Evolutionary conservation across 2,888 invertebrate genomes (phyloP), one percentile per base, ranked within the genome.

Genomic region (Archips crataeganus): DNA sequence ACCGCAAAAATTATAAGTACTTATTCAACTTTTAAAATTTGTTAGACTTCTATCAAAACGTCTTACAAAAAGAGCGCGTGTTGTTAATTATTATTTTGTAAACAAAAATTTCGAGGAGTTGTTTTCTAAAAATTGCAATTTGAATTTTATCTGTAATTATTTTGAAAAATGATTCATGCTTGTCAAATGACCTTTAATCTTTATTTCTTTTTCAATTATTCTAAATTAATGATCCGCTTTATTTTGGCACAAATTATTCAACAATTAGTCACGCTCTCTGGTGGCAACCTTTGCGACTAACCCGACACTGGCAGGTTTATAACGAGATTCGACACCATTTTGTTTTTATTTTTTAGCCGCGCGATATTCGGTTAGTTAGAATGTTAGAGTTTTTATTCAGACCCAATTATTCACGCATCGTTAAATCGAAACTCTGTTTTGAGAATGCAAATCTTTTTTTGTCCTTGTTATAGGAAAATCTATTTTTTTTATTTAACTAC

Each of bases 181-280:
- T 54, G 15, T 23, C 51, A 9, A 54, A 54, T 54, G 54, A 23
- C 15, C 13, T 9, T 23, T 23, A 23, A 10, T 54, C 8, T 15
- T 54, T 15, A 0, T 10, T 39, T 72, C 63, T 66, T 67, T 62
- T 68, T 59, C 73, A 69, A 63, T 74, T 15, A 15, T 74, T 42
- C 36, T 23, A 65, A 65, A 70, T 45, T 59, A 67, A 69, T 73
- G 63, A 64, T n/a, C 39, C 54, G 54, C 23, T 57, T n/a, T 11
- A 36, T 65, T 73, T 73, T 49, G 49, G 73, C 60, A 15, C 9
- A 32, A 36, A 70, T 74, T 51, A 70, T 54, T 70, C 51, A 65
- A 68, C 60, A 73, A 73, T 69, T 42, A 34, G 69, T 74, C 60
- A 69, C 70, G 54, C 64, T 74, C 45, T 69, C 69, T 69, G 64